Percentiles rank a stretch among this genome's conserved stretches.
Conservation (phyloP, 2,797 vertebrate species). For the Chrosomus eos region DNA sequence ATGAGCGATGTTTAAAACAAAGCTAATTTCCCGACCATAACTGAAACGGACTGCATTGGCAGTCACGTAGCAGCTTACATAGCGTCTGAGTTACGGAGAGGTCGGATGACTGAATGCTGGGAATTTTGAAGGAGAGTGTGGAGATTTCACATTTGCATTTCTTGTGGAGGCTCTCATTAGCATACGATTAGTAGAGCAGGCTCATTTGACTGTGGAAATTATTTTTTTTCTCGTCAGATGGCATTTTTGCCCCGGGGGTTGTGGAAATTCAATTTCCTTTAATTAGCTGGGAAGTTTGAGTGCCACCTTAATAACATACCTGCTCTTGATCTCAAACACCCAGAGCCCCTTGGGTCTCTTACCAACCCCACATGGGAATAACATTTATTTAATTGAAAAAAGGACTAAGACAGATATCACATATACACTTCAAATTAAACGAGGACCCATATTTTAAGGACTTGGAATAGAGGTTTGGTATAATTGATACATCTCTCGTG, state of each 20-base stretch:
- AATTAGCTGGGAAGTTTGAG: conserved; percentile 59
- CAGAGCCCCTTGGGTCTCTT: conserved; percentile 15
- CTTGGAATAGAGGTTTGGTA: not conserved
- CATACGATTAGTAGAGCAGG: conserved; percentile 32
- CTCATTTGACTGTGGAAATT: conserved; percentile 51
- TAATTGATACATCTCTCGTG: not conserved
- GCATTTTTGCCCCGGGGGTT: conserved; percentile 47
- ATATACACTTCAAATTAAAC: conserved; percentile 9
- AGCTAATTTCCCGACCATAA: conserved; percentile 30
- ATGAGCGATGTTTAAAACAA: conserved; percentile 30
- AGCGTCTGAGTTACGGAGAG: conserved; percentile 37
- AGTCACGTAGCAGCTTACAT: conserved; percentile 26
- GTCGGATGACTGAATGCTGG: conserved; percentile 31
- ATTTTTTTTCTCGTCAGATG: conserved; percentile 57
- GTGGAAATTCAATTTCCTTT: conserved; percentile 54
- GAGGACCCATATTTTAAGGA: conserved; percentile 4
- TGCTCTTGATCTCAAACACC: conserved; percentile 30
- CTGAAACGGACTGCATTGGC: conserved; percentile 31
- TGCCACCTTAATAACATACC: conserved; percentile 46
- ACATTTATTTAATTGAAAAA: conserved; percentile 21
- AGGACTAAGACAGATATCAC: not conserved
- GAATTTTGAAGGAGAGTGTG: conserved; percentile 29
- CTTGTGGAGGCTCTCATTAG: conserved; percentile 46
- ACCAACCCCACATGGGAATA: conserved; percentile 27
- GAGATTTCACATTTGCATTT: conserved; percentile 53